A percentile compares a stretch with the other conserved stretches of the same genome.
These are phyloP conservation scores for Psittacula derbiana DNA, from an alignment of 2,797 vertebrate species.

Conservation along the genomic window DNA sequence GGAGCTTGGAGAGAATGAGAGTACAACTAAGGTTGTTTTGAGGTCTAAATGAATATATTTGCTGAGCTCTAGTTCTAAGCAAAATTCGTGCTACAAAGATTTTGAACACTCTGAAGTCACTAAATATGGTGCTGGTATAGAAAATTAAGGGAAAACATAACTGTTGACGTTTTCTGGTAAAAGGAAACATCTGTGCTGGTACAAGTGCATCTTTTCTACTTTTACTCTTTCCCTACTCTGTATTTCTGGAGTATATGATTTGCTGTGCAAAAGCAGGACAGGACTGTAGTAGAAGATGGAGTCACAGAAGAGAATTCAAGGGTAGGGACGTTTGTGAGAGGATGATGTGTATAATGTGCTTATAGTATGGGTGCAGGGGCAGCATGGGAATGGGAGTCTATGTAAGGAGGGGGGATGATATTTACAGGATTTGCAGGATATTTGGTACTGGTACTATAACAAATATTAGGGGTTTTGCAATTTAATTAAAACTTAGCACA, in stretches of 20 bases:
- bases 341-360: accelerated
- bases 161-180: neutral
- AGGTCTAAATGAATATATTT: neutral
- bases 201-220: neutral
- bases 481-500: neutral
- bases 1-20: neutral
- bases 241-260: neutral
- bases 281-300: neutral
- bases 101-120: neutral
- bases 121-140: neutral
- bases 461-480: neutral
- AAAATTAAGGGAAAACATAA: neutral
- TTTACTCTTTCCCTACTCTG: neutral
- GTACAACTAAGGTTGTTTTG: neutral
- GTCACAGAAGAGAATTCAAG: neutral
- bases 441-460: neutral
- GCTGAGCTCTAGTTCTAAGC: neutral
- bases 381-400: neutral
- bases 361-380: neutral
- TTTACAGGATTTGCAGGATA: neutral
- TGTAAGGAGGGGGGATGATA: too few species aligned
- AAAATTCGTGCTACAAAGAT: neutral
- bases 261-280: neutral
- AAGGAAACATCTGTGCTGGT: neutral
- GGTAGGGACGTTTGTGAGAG: neutral